phyloP scores from a whole-genome alignment of 2,888 invertebrate species.

The Diloba caeruleocephala region DNA sequence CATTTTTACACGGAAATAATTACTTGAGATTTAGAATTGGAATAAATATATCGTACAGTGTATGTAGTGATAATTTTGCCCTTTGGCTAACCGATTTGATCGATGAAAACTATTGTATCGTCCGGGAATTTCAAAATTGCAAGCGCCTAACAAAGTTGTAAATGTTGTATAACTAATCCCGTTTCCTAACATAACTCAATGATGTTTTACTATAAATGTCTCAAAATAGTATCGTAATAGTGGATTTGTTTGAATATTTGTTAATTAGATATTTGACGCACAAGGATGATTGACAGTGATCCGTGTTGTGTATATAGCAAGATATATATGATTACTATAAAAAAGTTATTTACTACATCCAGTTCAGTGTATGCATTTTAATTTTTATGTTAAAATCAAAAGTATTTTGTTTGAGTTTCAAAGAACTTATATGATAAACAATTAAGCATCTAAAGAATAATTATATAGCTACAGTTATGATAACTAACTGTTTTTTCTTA shows the following conservation, averaged over 20 bases:
- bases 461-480: neutral
- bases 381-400: neutral
- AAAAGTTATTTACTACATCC: no score
- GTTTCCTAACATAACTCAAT: neutral
- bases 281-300: no score
- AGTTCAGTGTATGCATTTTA: no score
- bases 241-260: no score
- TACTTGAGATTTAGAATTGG: constrained; percentile 45
- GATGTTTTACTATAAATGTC: neutral
- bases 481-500: no score
- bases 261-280: no score
- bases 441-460: neutral
- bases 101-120: constrained; percentile 6
- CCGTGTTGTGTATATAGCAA: no score
- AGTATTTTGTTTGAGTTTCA: neutral
- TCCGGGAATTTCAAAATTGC: constrained; percentile 1
- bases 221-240: no score
- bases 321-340: no score
- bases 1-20: constrained; percentile 36
- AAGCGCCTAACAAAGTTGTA: neutral
- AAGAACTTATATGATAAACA: constrained; percentile 1
- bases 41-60: constrained; percentile 25
- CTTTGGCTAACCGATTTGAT: constrained; percentile 18
- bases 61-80: constrained; percentile 30
- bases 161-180: constrained; percentile 7